Percentiles rank a stretch among this genome's conserved stretches.
Evolutionary conservation across 2,888 invertebrate species (phyloP).

Genomic region (Pharmacophagus antenor): DNA sequence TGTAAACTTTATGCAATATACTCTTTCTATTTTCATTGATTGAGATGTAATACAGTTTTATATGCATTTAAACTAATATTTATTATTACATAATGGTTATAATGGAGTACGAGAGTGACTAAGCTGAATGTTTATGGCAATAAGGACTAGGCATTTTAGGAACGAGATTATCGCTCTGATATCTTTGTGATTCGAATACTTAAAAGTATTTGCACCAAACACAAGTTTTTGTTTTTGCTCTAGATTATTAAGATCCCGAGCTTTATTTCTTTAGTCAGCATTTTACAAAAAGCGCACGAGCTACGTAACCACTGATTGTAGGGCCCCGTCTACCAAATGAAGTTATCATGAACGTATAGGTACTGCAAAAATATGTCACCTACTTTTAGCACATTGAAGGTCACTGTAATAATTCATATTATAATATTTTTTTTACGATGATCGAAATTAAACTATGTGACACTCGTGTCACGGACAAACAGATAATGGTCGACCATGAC

Average conservation of each 20-base stretch:
- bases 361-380: slow-evolving; percentile 59
- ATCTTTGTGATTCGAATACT: no score
- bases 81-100: no score
- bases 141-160: no score
- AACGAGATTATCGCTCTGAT: no score
- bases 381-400: slow-evolving; percentile 72
- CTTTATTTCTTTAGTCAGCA: not conserved
- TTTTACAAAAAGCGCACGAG: slow-evolving; percentile 29
- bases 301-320: slow-evolving; percentile 32
- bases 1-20: slow-evolving; percentile 15
- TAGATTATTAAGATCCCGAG: not conserved
- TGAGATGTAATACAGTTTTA: no score
- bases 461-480: slow-evolving; percentile 63
- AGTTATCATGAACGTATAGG: slow-evolving; percentile 39
- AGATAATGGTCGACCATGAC: slow-evolving; percentile 49
- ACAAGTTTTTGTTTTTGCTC: not conserved
- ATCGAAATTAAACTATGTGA: slow-evolving; percentile 52
- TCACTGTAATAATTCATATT: slow-evolving; percentile 57
- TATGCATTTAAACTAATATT: no score
- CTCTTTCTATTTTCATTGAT: no score
- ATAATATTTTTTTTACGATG: slow-evolving; percentile 52
- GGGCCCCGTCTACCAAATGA: slow-evolving; percentile 39
- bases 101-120: no score
- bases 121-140: no score
- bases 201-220: no score